Evolutionary conservation across 2,888 invertebrate species (phyloP).

Genomic region (Trisateles emortualis): DNA sequence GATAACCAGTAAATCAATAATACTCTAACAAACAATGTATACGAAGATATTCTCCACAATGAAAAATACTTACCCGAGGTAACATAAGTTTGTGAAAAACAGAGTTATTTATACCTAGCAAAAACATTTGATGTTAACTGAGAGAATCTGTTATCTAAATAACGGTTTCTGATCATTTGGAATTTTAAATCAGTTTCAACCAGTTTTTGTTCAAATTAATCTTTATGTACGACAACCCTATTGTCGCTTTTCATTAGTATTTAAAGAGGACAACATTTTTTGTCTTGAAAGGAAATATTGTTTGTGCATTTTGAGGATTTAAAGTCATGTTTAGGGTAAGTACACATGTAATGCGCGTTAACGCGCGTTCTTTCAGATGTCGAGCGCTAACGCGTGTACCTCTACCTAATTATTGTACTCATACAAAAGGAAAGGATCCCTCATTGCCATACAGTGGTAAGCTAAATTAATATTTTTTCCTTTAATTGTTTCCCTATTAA

Average conservation of each 20-base stretch:
- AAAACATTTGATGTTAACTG: conserved; percentile 28
- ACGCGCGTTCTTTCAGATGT: too few species aligned
- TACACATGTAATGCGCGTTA: too few species aligned
- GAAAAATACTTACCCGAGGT: conserved; percentile 1
- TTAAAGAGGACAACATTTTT: neutral
- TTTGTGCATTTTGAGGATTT: neutral
- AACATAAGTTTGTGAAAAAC: conserved; percentile 4
- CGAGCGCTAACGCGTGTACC: too few species aligned
- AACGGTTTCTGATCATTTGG: conserved; percentile 10
- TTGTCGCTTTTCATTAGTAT: neutral
- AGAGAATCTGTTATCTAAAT: conserved; percentile 15
- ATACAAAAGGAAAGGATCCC: too few species aligned
- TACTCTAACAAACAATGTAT: conserved; percentile 1
- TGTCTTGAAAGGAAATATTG: neutral
- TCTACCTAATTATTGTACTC: too few species aligned
- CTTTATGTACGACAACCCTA: neutral
- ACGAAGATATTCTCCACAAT: neutral
- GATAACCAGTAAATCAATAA: neutral
- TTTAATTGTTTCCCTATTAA: too few species aligned
- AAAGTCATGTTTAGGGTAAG: too few species aligned
- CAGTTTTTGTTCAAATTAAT: conserved; percentile 1
- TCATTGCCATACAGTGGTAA: too few species aligned
- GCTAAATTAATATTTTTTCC: too few species aligned
- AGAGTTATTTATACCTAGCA: conserved; percentile 5
- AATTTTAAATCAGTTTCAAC: conserved; percentile 10